Evolutionary conservation across 2,888 invertebrate genomes (phyloP), one percentile per base, ranked within the genome.

Genomic region (Ceramica pisi): DNA sequence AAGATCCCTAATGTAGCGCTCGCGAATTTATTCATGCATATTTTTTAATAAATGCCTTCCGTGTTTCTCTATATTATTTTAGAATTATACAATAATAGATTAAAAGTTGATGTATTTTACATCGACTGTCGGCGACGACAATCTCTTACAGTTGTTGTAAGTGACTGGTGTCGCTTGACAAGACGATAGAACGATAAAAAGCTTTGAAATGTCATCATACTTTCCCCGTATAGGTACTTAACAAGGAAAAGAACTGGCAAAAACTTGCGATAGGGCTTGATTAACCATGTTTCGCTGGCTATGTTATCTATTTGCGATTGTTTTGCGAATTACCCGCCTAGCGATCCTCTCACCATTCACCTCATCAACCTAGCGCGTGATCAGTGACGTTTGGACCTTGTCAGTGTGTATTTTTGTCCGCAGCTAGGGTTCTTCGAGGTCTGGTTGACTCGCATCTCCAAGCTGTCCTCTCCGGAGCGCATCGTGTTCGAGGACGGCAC

Each of bases 401-500:
- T 83, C 83, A 89, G 81, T 87, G 80, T 85, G 60, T 41, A 65
- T 88, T 73, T 71, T 55, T 89, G 81, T 91, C 87, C 86, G 48
- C 93, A 96, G 96, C 88, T 93, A 90, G 99, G 99, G 77, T 99
- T 99, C 96, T 99, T 99, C 93, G 99, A 99, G 95, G 97, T 99
- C 79, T 99, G 99, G 99, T 96, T 99, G 82, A 97, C 98, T 61
- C 98, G 99, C 89, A 97, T 98, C 80, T 97, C 98, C 14, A 97
- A 98, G 81, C 97, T 98, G 94, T 98, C 98, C 55, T 97, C 97
- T 51, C 97, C 97, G 74, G 96, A 97, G 64, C 97, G 97, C 83
- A 96, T 99, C 92, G 98, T 98, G 75, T 98, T 99, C 91, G 98
- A 98, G 83, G 99, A 99, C 92, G 99, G 99, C 53, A 98, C 98